Percentiles rank a stretch among this genome's conserved stretches.
Evolutionary conservation across 2,797 vertebrate genomes (phyloP).

Genomic region (Poeciliopsis paucimaculata): DNA sequence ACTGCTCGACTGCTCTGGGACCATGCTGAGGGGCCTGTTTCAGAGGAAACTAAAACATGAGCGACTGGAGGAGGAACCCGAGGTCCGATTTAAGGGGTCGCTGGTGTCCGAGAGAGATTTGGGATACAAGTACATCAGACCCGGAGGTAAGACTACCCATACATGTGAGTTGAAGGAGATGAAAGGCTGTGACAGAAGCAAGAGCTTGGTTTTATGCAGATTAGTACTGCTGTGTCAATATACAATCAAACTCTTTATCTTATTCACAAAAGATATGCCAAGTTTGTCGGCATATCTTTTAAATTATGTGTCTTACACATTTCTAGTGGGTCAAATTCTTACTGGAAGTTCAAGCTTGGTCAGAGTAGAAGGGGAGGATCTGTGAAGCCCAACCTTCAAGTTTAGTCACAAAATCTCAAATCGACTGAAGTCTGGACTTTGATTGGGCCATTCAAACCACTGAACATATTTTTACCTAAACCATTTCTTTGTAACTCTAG

Average conservation of each 20-base stretch:
- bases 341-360: background rate
- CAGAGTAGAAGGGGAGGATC: background rate
- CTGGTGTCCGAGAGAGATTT: slow-evolving; percentile 89
- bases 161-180: background rate
- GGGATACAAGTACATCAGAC: slow-evolving; percentile 85
- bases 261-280: background rate
- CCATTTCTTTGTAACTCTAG: background rate
- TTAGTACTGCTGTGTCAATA: background rate
- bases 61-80: slow-evolving; percentile 80
- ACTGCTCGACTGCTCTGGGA: slow-evolving; percentile 14
- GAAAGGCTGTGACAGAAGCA: background rate
- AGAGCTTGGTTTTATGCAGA: background rate
- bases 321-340: background rate
- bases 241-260: background rate
- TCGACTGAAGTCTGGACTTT: background rate
- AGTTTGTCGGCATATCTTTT: too few species aligned
- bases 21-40: slow-evolving; percentile 79
- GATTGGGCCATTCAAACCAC: background rate
- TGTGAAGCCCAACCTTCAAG: background rate
- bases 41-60: slow-evolving; percentile 77
- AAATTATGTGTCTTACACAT: background rate
- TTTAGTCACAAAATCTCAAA: background rate
- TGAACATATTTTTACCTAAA: background rate
- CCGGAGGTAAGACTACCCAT: slow-evolving; percentile 88
- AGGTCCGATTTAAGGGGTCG: slow-evolving; percentile 87